Conservation (phyloP, 1,140 invertebrate genomes). For the Diorhabda sublineata region DNA sequence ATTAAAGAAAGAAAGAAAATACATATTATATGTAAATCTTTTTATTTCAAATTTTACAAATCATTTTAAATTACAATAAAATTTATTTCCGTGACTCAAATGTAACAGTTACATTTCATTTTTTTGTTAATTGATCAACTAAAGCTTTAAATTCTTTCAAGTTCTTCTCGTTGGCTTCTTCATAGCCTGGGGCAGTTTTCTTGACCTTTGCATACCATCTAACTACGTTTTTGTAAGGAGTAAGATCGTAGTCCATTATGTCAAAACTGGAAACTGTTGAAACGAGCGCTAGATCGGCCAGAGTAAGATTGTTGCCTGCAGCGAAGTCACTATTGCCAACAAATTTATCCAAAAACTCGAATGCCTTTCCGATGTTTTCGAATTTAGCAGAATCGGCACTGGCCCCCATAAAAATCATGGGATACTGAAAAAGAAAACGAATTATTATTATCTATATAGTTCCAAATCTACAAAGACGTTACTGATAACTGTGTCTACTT, state of each 20-base stretch:
- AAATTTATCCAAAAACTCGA: slow-evolving; percentile 66
- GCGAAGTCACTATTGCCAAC: slow-evolving; percentile 61
- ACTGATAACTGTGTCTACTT: no score
- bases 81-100: no score
- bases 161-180: slow-evolving; percentile 62
- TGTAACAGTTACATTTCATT: slow-evolving; percentile 16
- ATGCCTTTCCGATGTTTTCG: slow-evolving; percentile 58
- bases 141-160: slow-evolving; percentile 46
- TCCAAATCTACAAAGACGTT: no score
- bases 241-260: slow-evolving; percentile 61
- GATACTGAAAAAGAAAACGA: slow-evolving; percentile 57
- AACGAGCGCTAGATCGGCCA: slow-evolving; percentile 67
- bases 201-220: slow-evolving; percentile 67
- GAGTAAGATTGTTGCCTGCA: slow-evolving; percentile 64
- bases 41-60: no score
- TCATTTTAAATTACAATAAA: no score
- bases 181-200: slow-evolving; percentile 64
- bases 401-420: slow-evolving; percentile 61
- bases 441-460: neutral
- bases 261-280: slow-evolving; percentile 62
- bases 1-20: no score
- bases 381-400: slow-evolving; percentile 61
- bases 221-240: slow-evolving; percentile 63
- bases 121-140: slow-evolving; percentile 38
- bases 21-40: no score